These are phyloP conservation scores for Caenorhabditis plicata DNA, from an alignment of 2,888 invertebrate genomes.

Conservation along the genomic window DNA sequence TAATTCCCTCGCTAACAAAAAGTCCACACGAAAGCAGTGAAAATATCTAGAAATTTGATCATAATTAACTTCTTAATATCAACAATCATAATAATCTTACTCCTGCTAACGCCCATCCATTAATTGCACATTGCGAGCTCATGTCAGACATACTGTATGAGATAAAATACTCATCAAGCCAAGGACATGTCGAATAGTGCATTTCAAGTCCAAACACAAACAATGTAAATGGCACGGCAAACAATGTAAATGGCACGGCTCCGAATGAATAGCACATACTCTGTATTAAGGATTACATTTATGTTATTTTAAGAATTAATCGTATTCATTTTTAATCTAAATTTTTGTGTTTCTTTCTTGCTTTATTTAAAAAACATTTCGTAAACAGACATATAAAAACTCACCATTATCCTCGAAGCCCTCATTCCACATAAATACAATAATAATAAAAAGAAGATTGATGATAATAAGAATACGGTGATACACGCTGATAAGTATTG, in stretches of 20 bases:
- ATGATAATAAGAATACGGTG: constrained; percentile 46
- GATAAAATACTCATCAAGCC: constrained; percentile 57
- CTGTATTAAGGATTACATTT: too few relatives aligned
- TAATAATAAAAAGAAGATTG: constrained; percentile 50
- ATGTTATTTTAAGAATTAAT: constrained; percentile 22
- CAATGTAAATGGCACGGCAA: constrained; percentile 58
- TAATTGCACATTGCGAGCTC: constrained; percentile 60
- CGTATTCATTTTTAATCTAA: background rate
- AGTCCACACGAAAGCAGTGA: constrained; percentile 60
- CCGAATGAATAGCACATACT: constrained; percentile 59
- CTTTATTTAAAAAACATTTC: background rate
- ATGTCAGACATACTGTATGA: constrained; percentile 36
- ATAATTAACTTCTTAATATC: background rate
- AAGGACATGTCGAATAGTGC: constrained; percentile 63
- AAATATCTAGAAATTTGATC: constrained; percentile 49
- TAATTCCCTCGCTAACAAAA: constrained; percentile 60
- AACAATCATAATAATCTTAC: constrained; percentile 30
- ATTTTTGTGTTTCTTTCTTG: background rate
- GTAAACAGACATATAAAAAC: background rate
- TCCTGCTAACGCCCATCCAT: constrained; percentile 63
- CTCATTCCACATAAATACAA: constrained; percentile 49
- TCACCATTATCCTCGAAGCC: constrained; percentile 54
- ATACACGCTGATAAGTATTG: constrained; percentile 52
- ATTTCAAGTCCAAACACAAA: constrained; percentile 63
- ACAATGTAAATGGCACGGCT: constrained; percentile 57